Evolutionary conservation across 2,888 invertebrate genomes (phyloP), one percentile per base, ranked within the genome.

Genomic region (Falcaria lacertinaria): DNA sequence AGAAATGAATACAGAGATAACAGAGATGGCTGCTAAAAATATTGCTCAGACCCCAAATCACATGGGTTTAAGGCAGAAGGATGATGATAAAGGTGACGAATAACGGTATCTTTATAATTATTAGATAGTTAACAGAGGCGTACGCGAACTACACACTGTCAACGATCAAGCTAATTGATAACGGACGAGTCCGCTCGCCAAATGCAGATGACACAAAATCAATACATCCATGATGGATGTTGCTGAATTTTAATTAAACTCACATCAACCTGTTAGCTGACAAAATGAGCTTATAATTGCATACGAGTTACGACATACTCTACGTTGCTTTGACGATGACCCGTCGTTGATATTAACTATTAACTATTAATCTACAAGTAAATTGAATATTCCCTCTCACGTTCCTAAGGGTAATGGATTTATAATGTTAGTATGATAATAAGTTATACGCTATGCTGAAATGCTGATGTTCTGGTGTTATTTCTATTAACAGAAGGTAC

Each of bases 161-260:
- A 64, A 52, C 59, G 57, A 54, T 66, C 58, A 57, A 50, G 66
- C 72, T 81, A 85, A 84, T 83, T 84, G 80, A 82, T 84, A 83
- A 74, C 75, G 71, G 73, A 68, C 68, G 66, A 53, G 56, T 53
- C 8, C 37, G 19, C 54, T 60, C 64, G 66, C 72, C 80, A 73
- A 78, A 79, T 86, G 86, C 72, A 69, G 57, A 60, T 69, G 87
- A 82, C 84, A 78, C 65, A 84, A 87, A 87, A 85, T 85, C 87
- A 86, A 87, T 87, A 87, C 66, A 54, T 60, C 69, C 53, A 64
- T 85, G 87, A 88, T 87, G 77, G 85, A 88, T 84, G 84, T 63
- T 67, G 72, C 70, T 73, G 77, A 74, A 79, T 82, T 85, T 88
- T 86, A 86, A 86, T 87, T 84, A 87, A 85, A 80, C 76, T 72